These are phyloP conservation scores for Edolisoma coerulescens DNA, from an alignment of 2,113 vertebrate species.

Conservation along the genomic window DNA sequence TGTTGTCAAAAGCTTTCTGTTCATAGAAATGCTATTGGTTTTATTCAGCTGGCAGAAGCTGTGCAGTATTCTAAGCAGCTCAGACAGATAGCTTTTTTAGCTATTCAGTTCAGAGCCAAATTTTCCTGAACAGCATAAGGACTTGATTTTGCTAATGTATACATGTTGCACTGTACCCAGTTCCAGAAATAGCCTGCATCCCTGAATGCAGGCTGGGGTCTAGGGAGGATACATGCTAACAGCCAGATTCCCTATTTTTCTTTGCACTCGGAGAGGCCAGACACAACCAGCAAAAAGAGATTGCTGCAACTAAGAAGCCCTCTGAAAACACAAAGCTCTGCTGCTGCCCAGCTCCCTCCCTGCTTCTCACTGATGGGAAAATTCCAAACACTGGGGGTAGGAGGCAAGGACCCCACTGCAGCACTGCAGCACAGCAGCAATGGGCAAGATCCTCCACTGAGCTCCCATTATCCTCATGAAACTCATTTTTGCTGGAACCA, in stretches of 20 bases:
- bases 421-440: background rate
- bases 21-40: constrained; percentile 50
- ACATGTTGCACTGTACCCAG: constrained; percentile 7
- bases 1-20: constrained; percentile 36
- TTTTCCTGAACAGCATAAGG: constrained; percentile 65
- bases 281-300: background rate
- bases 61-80: constrained; percentile 25
- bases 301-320: background rate
- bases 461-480: background rate
- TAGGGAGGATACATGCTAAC: constrained; percentile 10
- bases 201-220: constrained; percentile 21
- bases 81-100: constrained; percentile 59
- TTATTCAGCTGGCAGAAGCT: constrained; percentile 36
- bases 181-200: constrained; percentile 30
- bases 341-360: background rate
- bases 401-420: background rate
- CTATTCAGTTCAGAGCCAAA: constrained; percentile 49
- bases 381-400: background rate
- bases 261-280: background rate
- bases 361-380: background rate
- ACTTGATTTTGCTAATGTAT: constrained; percentile 63
- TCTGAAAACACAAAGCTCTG: background rate
- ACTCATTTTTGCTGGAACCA: background rate
- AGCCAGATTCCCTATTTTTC: background rate
- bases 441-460: background rate